Evolutionary conservation across 2,888 invertebrate species (phyloP), one percentile per base, ranked within the genome.

Genomic region (Masnerella sp.): DNA sequence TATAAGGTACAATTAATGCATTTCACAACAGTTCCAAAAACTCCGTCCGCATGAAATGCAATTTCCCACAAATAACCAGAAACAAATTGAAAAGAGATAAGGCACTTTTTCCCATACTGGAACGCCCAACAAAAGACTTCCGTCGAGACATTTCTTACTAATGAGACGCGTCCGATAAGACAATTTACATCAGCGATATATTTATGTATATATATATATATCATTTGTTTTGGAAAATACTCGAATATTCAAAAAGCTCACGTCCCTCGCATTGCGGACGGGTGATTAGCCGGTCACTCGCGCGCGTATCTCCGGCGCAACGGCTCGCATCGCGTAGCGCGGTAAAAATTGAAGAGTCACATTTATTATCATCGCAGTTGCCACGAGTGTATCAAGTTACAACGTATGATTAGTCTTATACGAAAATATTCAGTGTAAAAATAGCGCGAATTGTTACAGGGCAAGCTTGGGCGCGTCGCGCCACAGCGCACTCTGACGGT

Each of bases 391-490:
- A 52, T 61, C 64, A 62, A 65, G 71, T 58, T 71, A 71, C 47
- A 64, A 62, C 40, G 54, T 69, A 73, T 52, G 43, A 65, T 65
- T 65, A 65, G 64, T 76, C 62, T 77, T 67, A 79, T 82, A 81
- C 80, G 83, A 83, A 85, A 85, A 82, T 83, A 82, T 81, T 84
- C 81, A 81, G 83, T 86, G 86, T 85, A 86, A 86, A 86, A 86
- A 86, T 85, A 85, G 81, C 78, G 80, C 79, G 82, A 82, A 83
- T 77, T 82, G 79, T 81, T 79, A 80, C 77, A 78, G 74, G 77
- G 76, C 69, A 70, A 70, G 62, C 75, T 76, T 61, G 76, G 74
- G 76, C 61, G 58, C 68, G 59, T 74, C 36, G 54, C 42, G 49
- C 59, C 62, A 34, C 43, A 40, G 49, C 49, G 68, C 64, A 18